Conservation (phyloP, 1,140 invertebrate genomes). For the Bombus cullumanus region DNA sequence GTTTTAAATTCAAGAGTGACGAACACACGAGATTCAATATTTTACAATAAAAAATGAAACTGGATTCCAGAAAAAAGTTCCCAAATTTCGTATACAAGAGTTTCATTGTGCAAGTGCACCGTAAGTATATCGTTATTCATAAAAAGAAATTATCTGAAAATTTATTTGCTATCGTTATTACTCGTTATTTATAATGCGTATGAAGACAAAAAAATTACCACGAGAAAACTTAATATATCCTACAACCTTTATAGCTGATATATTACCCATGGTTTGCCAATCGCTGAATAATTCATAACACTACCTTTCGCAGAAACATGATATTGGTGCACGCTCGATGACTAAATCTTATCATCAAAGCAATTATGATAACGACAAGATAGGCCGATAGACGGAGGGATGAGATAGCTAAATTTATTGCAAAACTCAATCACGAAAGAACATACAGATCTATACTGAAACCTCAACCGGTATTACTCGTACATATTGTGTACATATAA, state of each 20-base stretch:
- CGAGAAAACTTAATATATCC: not conserved
- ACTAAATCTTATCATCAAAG: not conserved
- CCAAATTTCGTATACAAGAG: too few relatives aligned
- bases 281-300: constrained; percentile 9
- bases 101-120: too few relatives aligned
- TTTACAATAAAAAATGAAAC: too few relatives aligned
- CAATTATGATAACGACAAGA: not conserved
- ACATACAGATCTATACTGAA: not conserved
- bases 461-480: not conserved
- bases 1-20: not conserved
- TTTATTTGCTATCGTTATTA: too few relatives aligned
- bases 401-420: not conserved
- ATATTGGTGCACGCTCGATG: not conserved
- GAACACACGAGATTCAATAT: too few relatives aligned
- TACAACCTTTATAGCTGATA: not conserved
- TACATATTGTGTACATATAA: not conserved
- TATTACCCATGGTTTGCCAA: not conserved
- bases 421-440: not conserved
- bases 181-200: not conserved
- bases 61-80: too few relatives aligned
- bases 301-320: not conserved
- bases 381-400: not conserved
- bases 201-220: not conserved
- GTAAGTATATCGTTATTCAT: too few relatives aligned
- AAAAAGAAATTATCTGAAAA: not conserved